phyloP scores from a whole-genome alignment of 1,140 invertebrate species.

The Hypothenemus hampei region DNA sequence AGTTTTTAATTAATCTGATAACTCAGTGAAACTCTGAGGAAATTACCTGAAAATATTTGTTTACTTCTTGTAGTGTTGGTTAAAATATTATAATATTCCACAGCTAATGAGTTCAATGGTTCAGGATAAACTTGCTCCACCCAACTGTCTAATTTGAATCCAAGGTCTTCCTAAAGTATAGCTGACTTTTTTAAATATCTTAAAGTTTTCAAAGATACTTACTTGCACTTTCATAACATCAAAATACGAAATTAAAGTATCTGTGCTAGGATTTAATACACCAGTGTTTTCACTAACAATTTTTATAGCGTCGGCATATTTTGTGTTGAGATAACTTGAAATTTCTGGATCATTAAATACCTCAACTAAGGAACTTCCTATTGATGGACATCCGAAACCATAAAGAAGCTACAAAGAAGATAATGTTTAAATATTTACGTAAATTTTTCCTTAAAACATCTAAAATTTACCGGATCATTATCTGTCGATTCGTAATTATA shows the following conservation, averaged over 20 bases:
- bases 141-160: not conserved
- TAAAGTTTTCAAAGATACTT: not conserved
- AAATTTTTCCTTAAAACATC: not conserved
- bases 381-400: not conserved
- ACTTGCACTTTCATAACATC: constrained; percentile 3
- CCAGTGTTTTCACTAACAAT: not conserved
- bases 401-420: not conserved
- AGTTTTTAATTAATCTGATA: not conserved
- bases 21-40: too few relatives aligned
- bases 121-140: not conserved
- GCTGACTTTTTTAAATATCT: not conserved
- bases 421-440: not conserved
- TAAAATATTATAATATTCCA: not conserved
- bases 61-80: constrained; percentile 2
- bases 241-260: not conserved
- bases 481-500: constrained; percentile 32
- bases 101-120: not conserved
- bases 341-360: not conserved
- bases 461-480: not conserved
- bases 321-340: not conserved
- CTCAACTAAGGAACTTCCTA: not conserved
- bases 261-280: not conserved
- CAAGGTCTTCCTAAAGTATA: not conserved
- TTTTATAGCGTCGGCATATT: not conserved
- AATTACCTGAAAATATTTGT: not conserved